Percentiles rank a stretch among this genome's conserved stretches.
phyloP scores from a whole-genome alignment of 1,140 invertebrate genomes.

The Thaumatotibia leucotreta region DNA sequence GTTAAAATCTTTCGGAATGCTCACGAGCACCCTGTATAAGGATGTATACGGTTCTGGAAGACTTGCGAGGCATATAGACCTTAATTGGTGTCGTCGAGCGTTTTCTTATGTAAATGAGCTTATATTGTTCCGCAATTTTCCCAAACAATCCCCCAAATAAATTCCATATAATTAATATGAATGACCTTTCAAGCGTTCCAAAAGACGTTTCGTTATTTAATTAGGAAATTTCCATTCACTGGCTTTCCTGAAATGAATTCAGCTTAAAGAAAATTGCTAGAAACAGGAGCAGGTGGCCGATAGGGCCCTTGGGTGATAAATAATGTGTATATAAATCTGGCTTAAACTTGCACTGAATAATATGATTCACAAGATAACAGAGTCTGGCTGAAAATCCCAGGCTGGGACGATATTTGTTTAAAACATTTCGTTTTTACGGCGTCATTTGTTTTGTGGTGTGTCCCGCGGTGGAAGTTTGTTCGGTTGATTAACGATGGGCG shows the following conservation, averaged over 20 bases:
- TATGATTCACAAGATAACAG: conserved; percentile 28
- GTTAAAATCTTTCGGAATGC: no score
- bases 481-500: conserved; percentile 15
- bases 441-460: conserved; percentile 20
- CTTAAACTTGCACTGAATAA: conserved; percentile 49
- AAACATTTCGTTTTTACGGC: conserved; percentile 27
- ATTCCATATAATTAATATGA: conserved; percentile 6
- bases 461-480: conserved; percentile 4
- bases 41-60: not conserved
- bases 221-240: conserved; percentile 34
- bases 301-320: conserved; percentile 45
- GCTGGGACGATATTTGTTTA: conserved; percentile 30
- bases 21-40: not conserved
- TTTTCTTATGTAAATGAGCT: conserved; percentile 13
- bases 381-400: conserved; percentile 35
- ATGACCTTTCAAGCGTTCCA: conserved; percentile 16
- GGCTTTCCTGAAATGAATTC: conserved; percentile 35
- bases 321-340: conserved; percentile 48
- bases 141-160: conserved; percentile 7
- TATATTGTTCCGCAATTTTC: conserved; percentile 7
- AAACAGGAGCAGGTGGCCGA: conserved; percentile 53
- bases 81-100: conserved; percentile 2
- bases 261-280: conserved; percentile 46
- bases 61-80: not conserved
- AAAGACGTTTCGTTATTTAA: conserved; percentile 36